A percentile compares a stretch with the other conserved stretches of the same genome.
Evolutionary conservation across 2,797 vertebrate genomes (phyloP).

Genomic region (Xerus rutilus): DNA sequence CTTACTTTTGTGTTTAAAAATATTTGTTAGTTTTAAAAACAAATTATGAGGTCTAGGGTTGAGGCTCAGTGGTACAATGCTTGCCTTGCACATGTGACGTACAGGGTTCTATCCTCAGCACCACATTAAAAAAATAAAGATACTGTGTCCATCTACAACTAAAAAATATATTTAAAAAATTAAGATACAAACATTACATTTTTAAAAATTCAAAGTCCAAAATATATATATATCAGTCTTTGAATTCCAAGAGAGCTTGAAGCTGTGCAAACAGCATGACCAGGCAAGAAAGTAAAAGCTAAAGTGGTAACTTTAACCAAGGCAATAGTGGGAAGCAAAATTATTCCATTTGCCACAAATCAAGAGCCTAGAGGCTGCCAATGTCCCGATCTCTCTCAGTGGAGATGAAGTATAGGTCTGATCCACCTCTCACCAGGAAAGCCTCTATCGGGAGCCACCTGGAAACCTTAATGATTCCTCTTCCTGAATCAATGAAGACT

Average conservation of each 20-base stretch:
- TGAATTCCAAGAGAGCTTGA: conserved; percentile 59
- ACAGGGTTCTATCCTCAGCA: too few species aligned
- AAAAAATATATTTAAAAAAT: too few species aligned
- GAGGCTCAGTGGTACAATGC: too few species aligned
- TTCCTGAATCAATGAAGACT: conserved; percentile 77
- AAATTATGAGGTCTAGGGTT: conserved; percentile 42
- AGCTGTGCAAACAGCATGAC: conserved; percentile 59
- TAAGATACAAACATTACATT: conserved; percentile 53
- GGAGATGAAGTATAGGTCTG: neutral
- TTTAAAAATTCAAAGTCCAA: conserved; percentile 68
- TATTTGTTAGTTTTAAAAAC: conserved; percentile 62
- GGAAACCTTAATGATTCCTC: conserved; percentile 37
- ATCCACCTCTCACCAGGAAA: conserved; percentile 27
- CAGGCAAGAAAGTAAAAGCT: conserved; percentile 68
- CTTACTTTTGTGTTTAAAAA: conserved; percentile 66
- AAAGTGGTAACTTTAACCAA: conserved; percentile 58
- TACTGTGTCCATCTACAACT: too few species aligned
- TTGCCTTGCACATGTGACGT: too few species aligned
- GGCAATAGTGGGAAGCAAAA: conserved; percentile 50
- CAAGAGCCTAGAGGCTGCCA: neutral
- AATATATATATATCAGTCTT: conserved; percentile 61
- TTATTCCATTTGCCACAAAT: conserved; percentile 48
- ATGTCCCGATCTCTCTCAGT: neutral
- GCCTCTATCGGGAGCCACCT: neutral
- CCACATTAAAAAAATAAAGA: too few species aligned